Conservation (phyloP, 1,140 invertebrate genomes). For the Micrasema minimum region DNA sequence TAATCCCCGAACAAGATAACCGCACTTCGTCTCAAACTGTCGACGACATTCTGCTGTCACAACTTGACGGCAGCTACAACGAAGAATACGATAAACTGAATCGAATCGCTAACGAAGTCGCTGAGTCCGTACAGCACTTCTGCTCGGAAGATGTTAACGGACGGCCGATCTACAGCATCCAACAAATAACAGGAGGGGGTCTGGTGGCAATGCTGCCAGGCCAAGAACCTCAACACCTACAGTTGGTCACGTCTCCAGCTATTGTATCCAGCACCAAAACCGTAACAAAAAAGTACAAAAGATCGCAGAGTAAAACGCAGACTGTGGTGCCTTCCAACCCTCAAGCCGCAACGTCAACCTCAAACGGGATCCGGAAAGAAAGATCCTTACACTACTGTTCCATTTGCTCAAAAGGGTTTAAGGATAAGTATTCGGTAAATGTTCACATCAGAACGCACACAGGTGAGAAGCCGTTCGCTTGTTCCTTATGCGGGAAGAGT, state of each 20-base stretch:
- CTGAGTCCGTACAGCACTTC: constrained; percentile 75
- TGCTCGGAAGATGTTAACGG: constrained; percentile 72
- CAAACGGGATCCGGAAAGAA: constrained; percentile 78
- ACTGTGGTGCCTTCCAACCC: constrained; percentile 57
- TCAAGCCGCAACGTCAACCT: constrained; percentile 67
- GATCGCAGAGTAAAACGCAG: constrained; percentile 62
- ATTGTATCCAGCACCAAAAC: constrained; percentile 68
- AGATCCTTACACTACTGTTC: constrained; percentile 89
- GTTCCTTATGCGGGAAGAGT: constrained; percentile 88
- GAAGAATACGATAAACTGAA: constrained; percentile 81
- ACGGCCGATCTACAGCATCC: constrained; percentile 66
- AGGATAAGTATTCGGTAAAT: constrained; percentile 93
- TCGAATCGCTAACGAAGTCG: constrained; percentile 78
- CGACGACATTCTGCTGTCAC: constrained; percentile 78
- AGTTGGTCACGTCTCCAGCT: constrained; percentile 63
- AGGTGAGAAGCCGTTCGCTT: constrained; percentile 90
- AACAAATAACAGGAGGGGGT: constrained; percentile 64
- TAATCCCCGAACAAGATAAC: constrained; percentile 65
- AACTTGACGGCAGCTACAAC: constrained; percentile 74
- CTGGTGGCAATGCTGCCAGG: constrained; percentile 65
- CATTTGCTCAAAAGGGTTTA: constrained; percentile 92
- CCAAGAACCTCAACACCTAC: constrained; percentile 63
- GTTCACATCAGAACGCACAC: constrained; percentile 92
- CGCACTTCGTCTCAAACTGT: constrained; percentile 73
- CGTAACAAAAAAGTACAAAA: constrained; percentile 66